A percentile compares a stretch with the other conserved stretches of the same genome.
Evolutionary conservation across 2,888 invertebrate species (phyloP).

Genomic region (Thumatha senex): DNA sequence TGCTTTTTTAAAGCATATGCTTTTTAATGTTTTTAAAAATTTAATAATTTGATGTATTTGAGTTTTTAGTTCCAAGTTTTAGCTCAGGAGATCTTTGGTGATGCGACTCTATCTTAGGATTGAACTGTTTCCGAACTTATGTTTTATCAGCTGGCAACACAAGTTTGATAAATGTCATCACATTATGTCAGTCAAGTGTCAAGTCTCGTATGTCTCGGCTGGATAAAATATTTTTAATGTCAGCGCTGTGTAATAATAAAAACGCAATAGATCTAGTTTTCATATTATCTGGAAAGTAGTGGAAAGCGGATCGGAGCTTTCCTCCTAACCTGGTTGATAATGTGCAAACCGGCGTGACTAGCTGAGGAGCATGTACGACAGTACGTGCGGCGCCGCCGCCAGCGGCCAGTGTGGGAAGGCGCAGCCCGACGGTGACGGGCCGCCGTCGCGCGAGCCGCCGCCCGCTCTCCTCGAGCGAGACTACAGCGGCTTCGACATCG

Average conservation of each 20-base stretch:
- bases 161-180: conserved; percentile 20
- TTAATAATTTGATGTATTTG: too few species aligned
- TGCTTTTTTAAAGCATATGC: too few species aligned
- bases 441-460: conserved; percentile 85
- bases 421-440: conserved; percentile 85
- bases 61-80: too few species aligned
- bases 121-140: too few species aligned
- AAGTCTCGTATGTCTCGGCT: conserved; percentile 18
- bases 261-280: conserved; percentile 9
- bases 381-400: conserved; percentile 88
- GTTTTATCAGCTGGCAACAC: too few species aligned
- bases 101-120: too few species aligned
- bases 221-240: conserved; percentile 12
- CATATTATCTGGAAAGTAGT: conserved; percentile 1
- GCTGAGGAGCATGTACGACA: conserved; percentile 84
- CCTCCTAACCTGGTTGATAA: conserved; percentile 10
- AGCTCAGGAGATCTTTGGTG: too few species aligned
- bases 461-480: conserved; percentile 84
- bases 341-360: conserved; percentile 19
- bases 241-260: neutral
- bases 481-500: conserved; percentile 94
- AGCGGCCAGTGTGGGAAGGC: conserved; percentile 85
- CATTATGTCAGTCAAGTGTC: neutral
- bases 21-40: too few species aligned
- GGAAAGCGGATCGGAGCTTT: neutral